Evolutionary conservation across 2,113 vertebrate genomes (phyloP), one percentile per base, ranked within the genome.

Genomic region (Salminus brasiliensis): DNA sequence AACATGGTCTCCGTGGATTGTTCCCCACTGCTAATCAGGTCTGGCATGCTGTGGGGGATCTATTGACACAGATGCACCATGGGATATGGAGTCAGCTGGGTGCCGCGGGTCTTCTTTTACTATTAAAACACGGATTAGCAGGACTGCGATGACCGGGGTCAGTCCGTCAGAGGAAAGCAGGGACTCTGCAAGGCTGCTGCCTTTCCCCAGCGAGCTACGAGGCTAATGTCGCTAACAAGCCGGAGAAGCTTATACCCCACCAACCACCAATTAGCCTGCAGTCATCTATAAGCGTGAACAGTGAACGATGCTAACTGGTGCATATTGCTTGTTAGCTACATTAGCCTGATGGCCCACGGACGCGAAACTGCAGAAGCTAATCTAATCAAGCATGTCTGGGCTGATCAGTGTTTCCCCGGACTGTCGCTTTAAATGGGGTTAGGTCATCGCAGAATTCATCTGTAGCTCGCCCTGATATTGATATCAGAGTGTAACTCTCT

Each of bases 11-110:
- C 18, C 15, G n/a, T 18, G 3, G 18, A 74, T 74, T 49, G 52
- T 13, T 41, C 60, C 63, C 52, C 52, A 13, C 2, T 47, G 45
- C 27, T 36, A 18, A 43, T n/a, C 66, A 47, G 41, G 29, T 41
- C 27, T 13, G 60, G 76, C 78, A 76, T 66, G 69, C 68, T 60
- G 74, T 18, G 9, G 30, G 23, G 73, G 18, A 59, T 77, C 69
- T 82, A 49, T 77, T 80, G 81, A 84, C 79, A 84, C 83, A 84
- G 78, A 84, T 84, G 83, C 79, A 72, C 67, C 74, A 72, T 81
- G 74, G 70, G 83, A 80, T 84, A 70, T 69, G 74, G 32, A 81
- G 62, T 84, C 79, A 62, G 70, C 30, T 30, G 63, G 78, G 79
- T 67, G 70, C 65, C 60, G 63, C 62, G 9, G 34, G 62, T 81